These are phyloP conservation scores for Lathamus discolor DNA, from an alignment of 2,113 vertebrate species.

Conservation along the genomic window DNA sequence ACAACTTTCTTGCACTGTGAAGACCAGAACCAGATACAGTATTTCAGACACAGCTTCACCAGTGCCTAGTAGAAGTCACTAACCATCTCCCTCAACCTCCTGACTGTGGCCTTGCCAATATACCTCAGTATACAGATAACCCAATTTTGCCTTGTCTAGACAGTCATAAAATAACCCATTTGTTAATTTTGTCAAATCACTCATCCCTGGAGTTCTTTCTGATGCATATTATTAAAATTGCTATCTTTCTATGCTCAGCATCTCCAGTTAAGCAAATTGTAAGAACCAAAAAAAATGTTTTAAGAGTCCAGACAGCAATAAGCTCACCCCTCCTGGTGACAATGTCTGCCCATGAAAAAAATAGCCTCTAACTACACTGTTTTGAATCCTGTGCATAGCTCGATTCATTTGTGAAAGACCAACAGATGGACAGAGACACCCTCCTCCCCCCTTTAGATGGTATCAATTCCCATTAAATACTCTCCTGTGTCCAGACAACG, in stretches of 20 bases:
- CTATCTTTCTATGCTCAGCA: neutral
- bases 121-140: neutral
- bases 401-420: conserved; percentile 24
- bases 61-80: neutral
- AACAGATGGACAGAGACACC: conserved; percentile 50
- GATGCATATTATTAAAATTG: neutral
- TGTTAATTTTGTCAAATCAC: neutral
- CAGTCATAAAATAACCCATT: neutral
- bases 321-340: neutral
- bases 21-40: neutral
- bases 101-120: neutral
- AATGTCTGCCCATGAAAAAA: fast-evolving
- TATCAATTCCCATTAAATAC: conserved; percentile 23
- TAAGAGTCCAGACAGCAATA: neutral
- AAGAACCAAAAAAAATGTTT: neutral
- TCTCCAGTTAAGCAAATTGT: neutral
- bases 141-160: neutral
- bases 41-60: neutral
- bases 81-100: neutral
- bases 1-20: neutral
- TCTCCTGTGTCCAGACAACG: neutral
- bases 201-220: neutral
- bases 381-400: neutral
- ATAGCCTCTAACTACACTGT: neutral
- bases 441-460: conserved; percentile 14